Conservation (phyloP, 1,140 invertebrate genomes). For the Akabosia matsudoensis region DNA sequence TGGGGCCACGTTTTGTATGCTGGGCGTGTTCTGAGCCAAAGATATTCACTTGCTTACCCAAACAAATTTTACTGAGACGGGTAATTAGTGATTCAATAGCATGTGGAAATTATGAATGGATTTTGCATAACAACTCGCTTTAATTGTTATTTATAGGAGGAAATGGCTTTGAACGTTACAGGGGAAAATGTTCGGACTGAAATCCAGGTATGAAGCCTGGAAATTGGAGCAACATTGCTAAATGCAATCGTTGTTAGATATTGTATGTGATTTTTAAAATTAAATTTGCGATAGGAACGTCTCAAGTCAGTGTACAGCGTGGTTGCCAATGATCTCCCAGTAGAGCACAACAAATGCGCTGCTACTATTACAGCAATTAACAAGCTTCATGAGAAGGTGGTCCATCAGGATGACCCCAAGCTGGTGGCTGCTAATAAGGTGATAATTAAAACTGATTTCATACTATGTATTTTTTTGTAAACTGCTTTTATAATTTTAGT, state of each 20-base stretch:
- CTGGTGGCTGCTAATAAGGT: conserved; percentile 48
- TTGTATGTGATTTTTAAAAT: not conserved
- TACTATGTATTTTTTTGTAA: conserved; percentile 37
- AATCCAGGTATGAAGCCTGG: too few relatives aligned
- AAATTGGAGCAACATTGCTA: not conserved
- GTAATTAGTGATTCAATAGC: not conserved
- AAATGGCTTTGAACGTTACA: too few relatives aligned
- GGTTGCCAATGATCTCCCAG: conserved; percentile 28
- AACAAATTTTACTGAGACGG: not conserved
- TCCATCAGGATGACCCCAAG: conserved; percentile 47
- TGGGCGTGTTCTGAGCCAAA: conserved; percentile 25
- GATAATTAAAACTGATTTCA: conserved; percentile 33
- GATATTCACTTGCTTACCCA: not conserved
- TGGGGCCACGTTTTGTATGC: conserved; percentile 38
- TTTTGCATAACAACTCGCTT: too few relatives aligned
- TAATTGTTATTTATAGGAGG: not conserved
- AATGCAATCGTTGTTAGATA: not conserved
- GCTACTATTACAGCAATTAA: conserved; percentile 48
- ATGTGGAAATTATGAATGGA: not conserved
- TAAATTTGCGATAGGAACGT: conserved; percentile 22
- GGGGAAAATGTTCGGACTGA: too few relatives aligned
- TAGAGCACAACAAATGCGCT: conserved; percentile 40
- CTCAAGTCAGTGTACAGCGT: conserved; percentile 33
- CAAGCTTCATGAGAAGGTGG: conserved; percentile 48
- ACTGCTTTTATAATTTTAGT: conserved; percentile 30